Evolutionary conservation across 2,888 invertebrate species (phyloP).

Genomic region (Melanchra persicariae): DNA sequence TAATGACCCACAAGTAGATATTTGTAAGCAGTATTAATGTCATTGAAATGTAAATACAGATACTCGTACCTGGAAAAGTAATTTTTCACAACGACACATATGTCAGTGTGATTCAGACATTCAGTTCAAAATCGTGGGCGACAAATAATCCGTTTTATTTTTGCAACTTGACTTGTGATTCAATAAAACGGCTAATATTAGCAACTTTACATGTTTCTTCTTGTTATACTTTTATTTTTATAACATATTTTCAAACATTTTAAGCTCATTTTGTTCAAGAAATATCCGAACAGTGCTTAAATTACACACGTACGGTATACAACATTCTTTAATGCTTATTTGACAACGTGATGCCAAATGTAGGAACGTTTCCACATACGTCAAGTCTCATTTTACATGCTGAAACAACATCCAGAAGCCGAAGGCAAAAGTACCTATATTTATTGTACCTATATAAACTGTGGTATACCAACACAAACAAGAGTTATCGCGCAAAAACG

Average conservation of each 20-base stretch:
- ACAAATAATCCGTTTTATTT: slow-evolving; percentile 81
- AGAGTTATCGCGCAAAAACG: slow-evolving; percentile 20
- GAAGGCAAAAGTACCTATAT: neutral
- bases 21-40: slow-evolving; percentile 55
- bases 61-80: slow-evolving; percentile 77
- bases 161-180: slow-evolving; percentile 80
- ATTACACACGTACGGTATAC: slow-evolving; percentile 43
- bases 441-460: slow-evolving; percentile 2
- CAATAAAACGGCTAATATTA: slow-evolving; percentile 81
- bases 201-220: slow-evolving; percentile 58
- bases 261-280: slow-evolving; percentile 50
- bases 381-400: slow-evolving; percentile 34
- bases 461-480: slow-evolving; percentile 23
- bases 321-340: slow-evolving; percentile 41
- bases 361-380: slow-evolving; percentile 9
- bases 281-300: slow-evolving; percentile 38
- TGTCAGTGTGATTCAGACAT: slow-evolving; percentile 76
- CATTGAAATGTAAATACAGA: slow-evolving; percentile 68
- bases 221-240: slow-evolving; percentile 50
- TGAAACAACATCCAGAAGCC: slow-evolving; percentile 3
- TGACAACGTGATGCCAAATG: slow-evolving; percentile 44
- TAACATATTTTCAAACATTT: slow-evolving; percentile 47
- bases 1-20: slow-evolving; percentile 26
- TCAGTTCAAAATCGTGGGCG: slow-evolving; percentile 78
- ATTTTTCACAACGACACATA: slow-evolving; percentile 74